Base-by-base conservation (phyloP, 1,140 invertebrate species). In the Cydia pomonella region DNA sequence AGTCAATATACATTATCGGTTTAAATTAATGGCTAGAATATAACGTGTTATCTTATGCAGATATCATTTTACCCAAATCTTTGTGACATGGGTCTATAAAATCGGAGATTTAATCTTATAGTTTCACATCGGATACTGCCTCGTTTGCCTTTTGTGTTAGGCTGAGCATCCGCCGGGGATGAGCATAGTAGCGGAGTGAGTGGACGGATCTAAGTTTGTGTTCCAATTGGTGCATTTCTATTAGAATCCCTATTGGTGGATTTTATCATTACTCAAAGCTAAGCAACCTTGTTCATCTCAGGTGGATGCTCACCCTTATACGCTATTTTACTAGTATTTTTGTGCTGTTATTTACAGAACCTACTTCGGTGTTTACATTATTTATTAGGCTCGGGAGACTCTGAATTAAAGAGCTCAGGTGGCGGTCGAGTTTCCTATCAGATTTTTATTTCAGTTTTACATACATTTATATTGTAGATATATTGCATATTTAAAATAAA, bases 61-160 rank as follows among this genome's bases (percentile, higher is more conserved):
- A 84, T 86, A 86, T 87, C 81, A 82, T 76, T 80, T 77, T 78
- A 79, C 80, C 85, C 80, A 84, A 83, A 89, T 87, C 85, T 85
- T 74, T 83, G 79, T 88, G 87, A 89, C 85, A 83, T 77, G 86
- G 87, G 87, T 87, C 81, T 79, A 44, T 77, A 79, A 84, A 84
- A 76, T 82, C 72, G 80, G 62, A 85, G 86, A 89, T 88, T 87
- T 82, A 85, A 85, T 86, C 81, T 83, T 72, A 59, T 59, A 59
- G 53, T 59, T 59, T 59, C 18, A 1, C 23, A 59, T 21, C 21
- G 53, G 21, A 23, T 2, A 21, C 53, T 59, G 21, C 53, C n/a
- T 59, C 1, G 21, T 21, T 12, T 59, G 53, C 53, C 21, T 59
- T 59, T n/a, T 59, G 21, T 9, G 16, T 23, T 59, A 21, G 21